phyloP scores from a whole-genome alignment of 2,797 vertebrate species.

The Gymnoscopelus braueri region DNA sequence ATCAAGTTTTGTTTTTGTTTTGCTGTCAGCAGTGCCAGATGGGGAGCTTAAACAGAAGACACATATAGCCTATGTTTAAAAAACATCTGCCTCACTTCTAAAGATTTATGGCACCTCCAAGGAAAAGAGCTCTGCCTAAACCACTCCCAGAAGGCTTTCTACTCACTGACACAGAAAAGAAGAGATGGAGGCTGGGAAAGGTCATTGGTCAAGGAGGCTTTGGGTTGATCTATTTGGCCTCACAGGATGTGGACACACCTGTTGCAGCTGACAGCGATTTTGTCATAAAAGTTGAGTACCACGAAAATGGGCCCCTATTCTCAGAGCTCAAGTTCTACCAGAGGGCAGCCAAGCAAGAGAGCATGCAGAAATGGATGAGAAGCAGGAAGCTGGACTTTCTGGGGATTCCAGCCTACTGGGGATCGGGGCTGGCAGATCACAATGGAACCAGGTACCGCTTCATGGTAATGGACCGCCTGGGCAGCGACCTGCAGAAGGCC shows the following conservation, averaged over 20 bases:
- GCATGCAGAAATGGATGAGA: constrained; percentile 85
- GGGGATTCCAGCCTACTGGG: constrained; percentile 94
- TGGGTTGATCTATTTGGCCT: constrained; percentile 92
- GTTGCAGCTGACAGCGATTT: constrained; percentile 83
- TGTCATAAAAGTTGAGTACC: constrained; percentile 95
- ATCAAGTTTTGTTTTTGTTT: too few species aligned
- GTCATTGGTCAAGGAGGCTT: constrained; percentile 93
- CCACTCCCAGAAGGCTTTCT: constrained; percentile 86
- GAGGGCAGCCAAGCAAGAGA: constrained; percentile 91
- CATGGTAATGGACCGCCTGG: constrained; percentile 95
- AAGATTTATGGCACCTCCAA: constrained; percentile 85
- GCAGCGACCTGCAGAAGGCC: constrained; percentile 89
- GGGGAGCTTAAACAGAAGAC: too few species aligned
- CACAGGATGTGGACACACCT: constrained; percentile 69
- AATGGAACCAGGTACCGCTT: constrained; percentile 92
- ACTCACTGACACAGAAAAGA: constrained; percentile 86
- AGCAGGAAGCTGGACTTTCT: constrained; percentile 84
- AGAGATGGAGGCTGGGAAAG: constrained; percentile 87
- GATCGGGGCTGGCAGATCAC: constrained; percentile 88
- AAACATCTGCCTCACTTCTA: too few species aligned
- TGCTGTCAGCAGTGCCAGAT: too few species aligned
- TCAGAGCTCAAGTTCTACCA: constrained; percentile 99
- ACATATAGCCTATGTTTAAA: too few species aligned
- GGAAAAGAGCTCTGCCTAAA: constrained; percentile 77
- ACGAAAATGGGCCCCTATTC: constrained; percentile 95